phyloP scores from a whole-genome alignment of 2,113 vertebrate species.

The Podocnemis expansa region DNA sequence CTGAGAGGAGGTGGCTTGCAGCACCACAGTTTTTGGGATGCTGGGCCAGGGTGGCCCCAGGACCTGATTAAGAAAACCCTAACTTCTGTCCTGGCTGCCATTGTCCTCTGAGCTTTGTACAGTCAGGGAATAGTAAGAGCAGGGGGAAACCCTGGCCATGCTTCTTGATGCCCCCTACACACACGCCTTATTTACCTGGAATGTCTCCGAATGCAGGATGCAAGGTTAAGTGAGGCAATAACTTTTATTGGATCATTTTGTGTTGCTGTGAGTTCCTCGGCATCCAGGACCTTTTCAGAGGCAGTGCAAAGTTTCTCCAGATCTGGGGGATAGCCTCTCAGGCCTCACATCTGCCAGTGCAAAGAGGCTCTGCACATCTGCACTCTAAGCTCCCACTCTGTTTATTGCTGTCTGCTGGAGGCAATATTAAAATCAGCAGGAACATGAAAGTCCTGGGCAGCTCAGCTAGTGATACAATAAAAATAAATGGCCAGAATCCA shows the following conservation, averaged over 20 bases:
- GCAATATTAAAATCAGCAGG: not conserved
- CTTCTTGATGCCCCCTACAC: not conserved
- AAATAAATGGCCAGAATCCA: not conserved
- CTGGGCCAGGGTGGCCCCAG: fast-evolving
- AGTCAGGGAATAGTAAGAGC: not conserved
- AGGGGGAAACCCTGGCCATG: not conserved
- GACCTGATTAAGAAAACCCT: not conserved
- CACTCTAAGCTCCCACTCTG: not conserved
- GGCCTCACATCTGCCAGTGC: no score
- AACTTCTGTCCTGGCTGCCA: not conserved
- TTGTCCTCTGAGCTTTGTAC: not conserved
- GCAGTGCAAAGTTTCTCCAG: not conserved
- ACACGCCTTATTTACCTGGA: fast-evolving
- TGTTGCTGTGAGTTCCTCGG: not conserved
- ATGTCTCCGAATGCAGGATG: not conserved
- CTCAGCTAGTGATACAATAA: not conserved
- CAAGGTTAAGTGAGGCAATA: not conserved
- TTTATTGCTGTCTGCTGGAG: not conserved
- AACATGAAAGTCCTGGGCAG: not conserved
- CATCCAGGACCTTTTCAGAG: not conserved
- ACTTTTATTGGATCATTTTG: not conserved
- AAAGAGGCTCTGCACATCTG: no score
- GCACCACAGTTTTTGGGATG: not conserved
- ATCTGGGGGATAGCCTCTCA: not conserved
- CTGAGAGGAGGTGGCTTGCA: not conserved